Evolutionary conservation across 2,797 vertebrate genomes (phyloP).

Genomic region (Acrossocheilus wenchowensis): DNA sequence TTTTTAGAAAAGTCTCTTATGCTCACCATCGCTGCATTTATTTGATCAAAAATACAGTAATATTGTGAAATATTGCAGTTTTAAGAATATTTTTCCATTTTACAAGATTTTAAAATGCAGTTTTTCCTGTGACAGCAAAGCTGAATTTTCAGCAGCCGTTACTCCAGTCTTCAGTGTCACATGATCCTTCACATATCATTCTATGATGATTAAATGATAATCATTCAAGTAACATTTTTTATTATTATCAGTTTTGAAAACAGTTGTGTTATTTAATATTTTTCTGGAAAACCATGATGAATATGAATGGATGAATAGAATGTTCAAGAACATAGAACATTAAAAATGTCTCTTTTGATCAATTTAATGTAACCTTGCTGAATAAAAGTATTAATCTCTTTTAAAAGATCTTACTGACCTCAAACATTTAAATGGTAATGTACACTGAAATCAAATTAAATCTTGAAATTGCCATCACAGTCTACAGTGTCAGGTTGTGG

Average conservation of each 20-base stretch:
- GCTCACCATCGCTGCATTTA: neutral
- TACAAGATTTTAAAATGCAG: neutral
- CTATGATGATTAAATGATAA: neutral
- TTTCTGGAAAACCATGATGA: neutral
- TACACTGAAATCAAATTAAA: neutral
- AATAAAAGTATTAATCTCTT: neutral
- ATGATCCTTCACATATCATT: neutral
- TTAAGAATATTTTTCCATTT: neutral
- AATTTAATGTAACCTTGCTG: neutral
- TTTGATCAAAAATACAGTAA: neutral
- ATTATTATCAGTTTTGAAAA: neutral
- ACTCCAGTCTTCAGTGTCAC: neutral
- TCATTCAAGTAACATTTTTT: neutral
- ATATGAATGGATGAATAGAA: neutral
- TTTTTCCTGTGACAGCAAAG: neutral
- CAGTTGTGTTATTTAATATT: neutral
- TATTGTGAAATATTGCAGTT: neutral
- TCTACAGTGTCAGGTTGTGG: neutral
- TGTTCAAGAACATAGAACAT: neutral
- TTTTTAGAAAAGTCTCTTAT: neutral
- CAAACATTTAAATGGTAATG: neutral
- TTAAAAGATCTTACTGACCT: neutral
- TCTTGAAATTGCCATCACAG: neutral
- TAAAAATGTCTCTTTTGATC: neutral
- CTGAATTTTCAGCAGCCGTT: neutral